Percentiles rank a stretch among this genome's conserved stretches.
Conservation (phyloP, 2,888 invertebrate species). For the Hoplodrina ambigua region DNA sequence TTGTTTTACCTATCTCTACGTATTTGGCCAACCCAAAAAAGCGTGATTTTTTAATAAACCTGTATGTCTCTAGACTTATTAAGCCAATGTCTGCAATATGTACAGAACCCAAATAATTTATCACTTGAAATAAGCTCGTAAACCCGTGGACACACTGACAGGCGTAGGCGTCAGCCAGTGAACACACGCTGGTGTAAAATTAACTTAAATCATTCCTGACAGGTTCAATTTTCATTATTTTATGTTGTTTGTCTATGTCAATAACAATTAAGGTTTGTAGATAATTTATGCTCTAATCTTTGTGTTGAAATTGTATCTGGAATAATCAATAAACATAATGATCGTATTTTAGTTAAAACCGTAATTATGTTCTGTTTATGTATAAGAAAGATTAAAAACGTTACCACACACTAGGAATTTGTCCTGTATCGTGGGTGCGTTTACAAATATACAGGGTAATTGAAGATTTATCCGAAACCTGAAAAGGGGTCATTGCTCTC, state of each 20-base stretch:
- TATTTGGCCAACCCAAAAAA: too few relatives aligned
- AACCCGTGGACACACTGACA: conserved; percentile 10
- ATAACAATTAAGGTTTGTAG: conserved; percentile 32
- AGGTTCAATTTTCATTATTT: conserved; percentile 37
- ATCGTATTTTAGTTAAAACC: neutral
- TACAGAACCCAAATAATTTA: neutral
- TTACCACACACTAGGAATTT: too few relatives aligned
- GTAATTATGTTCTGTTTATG: neutral
- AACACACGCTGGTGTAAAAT: conserved; percentile 15
- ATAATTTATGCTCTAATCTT: conserved; percentile 20
- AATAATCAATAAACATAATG: neutral
- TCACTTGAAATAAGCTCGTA: conserved; percentile 21
- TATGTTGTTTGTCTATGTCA: conserved; percentile 44
- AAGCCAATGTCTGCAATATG: neutral
- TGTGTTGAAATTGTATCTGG: conserved; percentile 9
- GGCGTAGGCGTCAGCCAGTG: conserved; percentile 32
- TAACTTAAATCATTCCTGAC: conserved; percentile 43
- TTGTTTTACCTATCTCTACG: too few relatives aligned
- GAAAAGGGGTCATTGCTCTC: too few relatives aligned
- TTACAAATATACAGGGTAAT: too few relatives aligned
- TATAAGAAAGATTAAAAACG: neutral
- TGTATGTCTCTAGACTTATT: neutral
- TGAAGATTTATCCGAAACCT: too few relatives aligned
- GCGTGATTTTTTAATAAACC: too few relatives aligned
- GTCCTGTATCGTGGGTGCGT: too few relatives aligned